These are phyloP conservation scores for Grammomys dolichurus DNA, from an alignment of 2,113 vertebrate genomes.

Conservation along the genomic window DNA sequence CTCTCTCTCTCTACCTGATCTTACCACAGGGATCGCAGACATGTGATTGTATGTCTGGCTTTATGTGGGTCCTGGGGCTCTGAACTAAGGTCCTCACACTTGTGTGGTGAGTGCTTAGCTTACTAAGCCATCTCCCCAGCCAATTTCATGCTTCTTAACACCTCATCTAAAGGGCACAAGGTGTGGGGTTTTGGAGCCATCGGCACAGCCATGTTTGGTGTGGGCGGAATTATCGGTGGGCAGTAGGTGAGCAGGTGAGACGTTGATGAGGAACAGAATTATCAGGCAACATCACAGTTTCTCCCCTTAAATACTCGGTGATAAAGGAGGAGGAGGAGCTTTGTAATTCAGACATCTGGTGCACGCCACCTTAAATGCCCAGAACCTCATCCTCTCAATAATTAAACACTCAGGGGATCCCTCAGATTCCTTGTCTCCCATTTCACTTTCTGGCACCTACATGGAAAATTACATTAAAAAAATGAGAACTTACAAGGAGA, in stretches of 20 bases:
- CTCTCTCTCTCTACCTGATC: no score
- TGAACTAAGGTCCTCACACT: neutral
- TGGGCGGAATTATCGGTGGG: neutral
- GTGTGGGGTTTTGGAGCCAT: neutral
- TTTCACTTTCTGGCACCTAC: constrained; percentile 40
- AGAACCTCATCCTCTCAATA: neutral
- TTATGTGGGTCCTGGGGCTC: neutral
- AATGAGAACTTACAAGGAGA: constrained; percentile 59
- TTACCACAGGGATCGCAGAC: neutral
- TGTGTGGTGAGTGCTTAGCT: neutral
- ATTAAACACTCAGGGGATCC: constrained; percentile 21
- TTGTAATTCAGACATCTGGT: neutral
- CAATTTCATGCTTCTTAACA: neutral
- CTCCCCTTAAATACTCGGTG: neutral
- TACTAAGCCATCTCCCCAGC: neutral
- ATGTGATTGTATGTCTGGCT: neutral
- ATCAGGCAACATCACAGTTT: neutral
- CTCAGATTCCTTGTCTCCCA: neutral
- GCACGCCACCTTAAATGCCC: neutral
- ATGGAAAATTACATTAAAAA: constrained; percentile 47
- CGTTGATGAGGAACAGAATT: neutral
- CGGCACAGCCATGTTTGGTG: neutral
- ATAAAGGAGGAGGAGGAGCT: neutral
- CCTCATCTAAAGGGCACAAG: neutral
- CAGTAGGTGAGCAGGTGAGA: neutral